These are phyloP conservation scores for Aradophagus sp. DNA, from an alignment of 1,140 invertebrate genomes.

Conservation along the genomic window DNA sequence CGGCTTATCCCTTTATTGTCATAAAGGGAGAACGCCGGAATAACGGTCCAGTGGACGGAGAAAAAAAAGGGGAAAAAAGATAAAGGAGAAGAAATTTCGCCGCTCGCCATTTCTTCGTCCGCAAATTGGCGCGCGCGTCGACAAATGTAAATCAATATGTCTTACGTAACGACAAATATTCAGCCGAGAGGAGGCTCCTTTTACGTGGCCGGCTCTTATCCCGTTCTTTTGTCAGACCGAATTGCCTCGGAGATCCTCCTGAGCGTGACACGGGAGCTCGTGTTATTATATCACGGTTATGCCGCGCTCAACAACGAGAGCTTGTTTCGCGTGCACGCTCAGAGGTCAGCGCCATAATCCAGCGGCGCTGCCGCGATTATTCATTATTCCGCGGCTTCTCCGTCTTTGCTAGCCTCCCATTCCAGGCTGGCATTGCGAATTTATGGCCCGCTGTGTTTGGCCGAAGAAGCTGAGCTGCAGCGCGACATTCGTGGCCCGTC, in stretches of 20 bases:
- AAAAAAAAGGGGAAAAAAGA: too few relatives aligned
- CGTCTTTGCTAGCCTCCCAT: slow-evolving; percentile 18
- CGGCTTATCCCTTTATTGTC: too few relatives aligned
- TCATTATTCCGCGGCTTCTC: slow-evolving; percentile 42
- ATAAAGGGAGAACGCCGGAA: too few relatives aligned
- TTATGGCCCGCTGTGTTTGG: slow-evolving; percentile 21
- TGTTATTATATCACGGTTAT: slow-evolving; percentile 50
- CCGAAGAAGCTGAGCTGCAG: slow-evolving; percentile 11
- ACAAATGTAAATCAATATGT: slow-evolving; percentile 11
- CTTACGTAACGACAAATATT: slow-evolving; percentile 8
- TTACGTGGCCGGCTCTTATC: slow-evolving; percentile 36
- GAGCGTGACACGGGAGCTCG: slow-evolving; percentile 44
- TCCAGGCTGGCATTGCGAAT: slow-evolving; percentile 31
- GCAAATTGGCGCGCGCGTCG: not conserved
- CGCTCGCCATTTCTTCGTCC: too few relatives aligned
- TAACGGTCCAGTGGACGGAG: too few relatives aligned
- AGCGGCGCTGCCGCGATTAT: slow-evolving; percentile 9
- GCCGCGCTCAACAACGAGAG: slow-evolving; percentile 42
- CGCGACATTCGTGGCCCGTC: slow-evolving; percentile 5
- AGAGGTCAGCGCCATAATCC: slow-evolving; percentile 42
- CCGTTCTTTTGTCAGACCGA: slow-evolving; percentile 36
- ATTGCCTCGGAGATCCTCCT: slow-evolving; percentile 42
- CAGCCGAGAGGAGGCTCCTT: slow-evolving; percentile 21
- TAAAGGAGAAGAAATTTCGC: too few relatives aligned
- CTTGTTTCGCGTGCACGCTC: slow-evolving; percentile 40